Evolutionary conservation across 2,797 vertebrate species (phyloP).

Genomic region (Parambassis ranga): DNA sequence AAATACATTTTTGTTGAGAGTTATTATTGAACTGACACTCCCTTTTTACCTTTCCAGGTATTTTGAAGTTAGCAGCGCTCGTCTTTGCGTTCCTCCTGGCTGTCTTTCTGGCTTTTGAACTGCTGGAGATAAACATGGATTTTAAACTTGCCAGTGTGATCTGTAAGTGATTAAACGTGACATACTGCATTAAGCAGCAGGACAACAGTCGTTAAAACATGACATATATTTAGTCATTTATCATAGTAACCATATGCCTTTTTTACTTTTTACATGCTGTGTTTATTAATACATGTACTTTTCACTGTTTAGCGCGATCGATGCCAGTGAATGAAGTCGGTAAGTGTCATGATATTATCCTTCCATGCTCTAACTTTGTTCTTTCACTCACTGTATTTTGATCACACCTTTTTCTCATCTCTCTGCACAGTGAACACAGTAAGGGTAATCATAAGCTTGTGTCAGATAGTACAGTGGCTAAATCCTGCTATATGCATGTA

Average conservation of each 20-base stretch:
- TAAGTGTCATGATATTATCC: slow-evolving; percentile 76
- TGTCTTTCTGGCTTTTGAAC: slow-evolving; percentile 90
- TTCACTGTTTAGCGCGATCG: slow-evolving; percentile 76
- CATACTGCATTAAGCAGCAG: neutral
- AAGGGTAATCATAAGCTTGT: neutral
- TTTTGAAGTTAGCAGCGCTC: slow-evolving; percentile 85
- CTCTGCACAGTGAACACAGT: neutral
- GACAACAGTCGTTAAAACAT: too few relatives aligned
- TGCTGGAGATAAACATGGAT: slow-evolving; percentile 91
- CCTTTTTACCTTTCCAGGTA: slow-evolving; percentile 74
- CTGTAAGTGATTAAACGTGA: slow-evolving; percentile 86
- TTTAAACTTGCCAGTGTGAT: slow-evolving; percentile 83
- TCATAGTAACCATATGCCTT: too few relatives aligned
- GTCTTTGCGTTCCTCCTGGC: slow-evolving; percentile 85
- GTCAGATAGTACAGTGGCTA: neutral
- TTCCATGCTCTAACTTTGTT: neutral
- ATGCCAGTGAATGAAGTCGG: slow-evolving; percentile 64
- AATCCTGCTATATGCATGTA: neutral
- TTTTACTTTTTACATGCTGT: too few relatives aligned
- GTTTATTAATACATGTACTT: neutral
- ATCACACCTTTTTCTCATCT: neutral
- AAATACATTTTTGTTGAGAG: too few relatives aligned
- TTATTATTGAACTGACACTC: too few relatives aligned
- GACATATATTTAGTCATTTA: too few relatives aligned
- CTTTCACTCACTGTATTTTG: neutral